Conservation (phyloP, 2,113 vertebrate genomes). For the Mystacornis crossleyi region DNA sequence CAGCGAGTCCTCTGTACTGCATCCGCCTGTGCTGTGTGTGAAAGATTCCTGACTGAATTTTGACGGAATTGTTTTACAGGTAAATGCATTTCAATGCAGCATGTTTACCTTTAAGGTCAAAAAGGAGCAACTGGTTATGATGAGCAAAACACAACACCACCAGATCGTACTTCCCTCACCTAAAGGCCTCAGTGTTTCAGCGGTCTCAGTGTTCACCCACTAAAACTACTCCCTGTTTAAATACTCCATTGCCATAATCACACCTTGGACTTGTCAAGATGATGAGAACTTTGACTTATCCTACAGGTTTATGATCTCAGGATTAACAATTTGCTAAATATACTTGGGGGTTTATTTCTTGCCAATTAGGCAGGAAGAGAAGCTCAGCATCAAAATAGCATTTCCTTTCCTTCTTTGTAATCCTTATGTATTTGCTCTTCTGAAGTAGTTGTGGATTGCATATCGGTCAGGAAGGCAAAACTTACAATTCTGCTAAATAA, state of each 20-base stretch:
- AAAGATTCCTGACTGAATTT: neutral
- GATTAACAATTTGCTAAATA: neutral
- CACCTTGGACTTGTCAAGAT: neutral
- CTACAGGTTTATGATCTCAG: neutral
- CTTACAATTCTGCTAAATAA: neutral
- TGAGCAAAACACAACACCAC: neutral
- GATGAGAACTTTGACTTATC: neutral
- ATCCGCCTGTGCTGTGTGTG: neutral
- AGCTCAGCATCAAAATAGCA: neutral
- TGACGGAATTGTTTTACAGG: neutral
- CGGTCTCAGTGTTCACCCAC: accelerated
- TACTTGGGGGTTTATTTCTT: neutral
- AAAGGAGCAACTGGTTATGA: neutral
- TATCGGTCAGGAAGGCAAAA: neutral
- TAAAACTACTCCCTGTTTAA: neutral
- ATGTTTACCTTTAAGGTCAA: neutral
- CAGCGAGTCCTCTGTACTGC: neutral
- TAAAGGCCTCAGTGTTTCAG: neutral
- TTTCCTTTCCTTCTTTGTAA: slow-evolving; percentile 25
- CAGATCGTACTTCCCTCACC: neutral
- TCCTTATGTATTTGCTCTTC: neutral
- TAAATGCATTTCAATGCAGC: neutral
- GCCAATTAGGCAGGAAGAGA: neutral
- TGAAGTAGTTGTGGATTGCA: neutral
- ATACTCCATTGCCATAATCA: neutral